phyloP scores from a whole-genome alignment of 2,888 invertebrate genomes.

The Diabrotica balteata region DNA sequence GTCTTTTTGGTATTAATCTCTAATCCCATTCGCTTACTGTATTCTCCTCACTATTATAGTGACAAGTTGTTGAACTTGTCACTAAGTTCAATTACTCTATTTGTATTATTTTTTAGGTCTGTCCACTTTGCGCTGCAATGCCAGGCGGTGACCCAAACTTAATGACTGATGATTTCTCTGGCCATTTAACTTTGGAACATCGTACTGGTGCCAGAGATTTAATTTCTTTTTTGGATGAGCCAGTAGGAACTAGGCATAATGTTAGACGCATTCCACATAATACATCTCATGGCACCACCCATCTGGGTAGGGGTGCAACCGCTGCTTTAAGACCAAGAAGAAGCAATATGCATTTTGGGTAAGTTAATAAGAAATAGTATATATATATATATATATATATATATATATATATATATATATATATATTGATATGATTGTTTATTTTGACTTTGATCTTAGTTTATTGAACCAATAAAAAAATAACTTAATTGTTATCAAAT shows the following conservation, averaged over 20 bases:
- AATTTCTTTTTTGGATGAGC: constrained; percentile 93
- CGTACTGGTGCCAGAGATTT: constrained; percentile 81
- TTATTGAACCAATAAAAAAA: too few species aligned
- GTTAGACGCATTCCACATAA: constrained; percentile 60
- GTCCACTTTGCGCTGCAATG: constrained; percentile 96
- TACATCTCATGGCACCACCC: constrained; percentile 49
- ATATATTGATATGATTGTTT: too few species aligned
- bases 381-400: too few species aligned
- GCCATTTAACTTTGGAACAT: constrained; percentile 95
- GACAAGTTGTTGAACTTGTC: too few species aligned
- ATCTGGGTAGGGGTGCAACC: constrained; percentile 53
- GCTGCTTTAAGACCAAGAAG: constrained; percentile 73
- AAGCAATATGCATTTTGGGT: constrained; percentile 94
- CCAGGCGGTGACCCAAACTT: constrained; percentile 97
- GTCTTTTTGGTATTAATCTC: too few species aligned
- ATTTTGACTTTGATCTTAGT: too few species aligned
- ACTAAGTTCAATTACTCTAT: constrained; percentile 28
- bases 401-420: too few species aligned
- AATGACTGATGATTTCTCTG: constrained; percentile 97
- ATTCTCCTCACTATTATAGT: too few species aligned
- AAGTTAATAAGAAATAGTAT: constrained; percentile 39
- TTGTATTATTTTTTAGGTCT: constrained; percentile 72
- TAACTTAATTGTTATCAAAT: too few species aligned
- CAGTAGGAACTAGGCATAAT: constrained; percentile 68
- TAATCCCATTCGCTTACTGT: too few species aligned